Evolutionary conservation across 2,888 invertebrate genomes (phyloP).

Genomic region (Rhyacophila evoluta): DNA sequence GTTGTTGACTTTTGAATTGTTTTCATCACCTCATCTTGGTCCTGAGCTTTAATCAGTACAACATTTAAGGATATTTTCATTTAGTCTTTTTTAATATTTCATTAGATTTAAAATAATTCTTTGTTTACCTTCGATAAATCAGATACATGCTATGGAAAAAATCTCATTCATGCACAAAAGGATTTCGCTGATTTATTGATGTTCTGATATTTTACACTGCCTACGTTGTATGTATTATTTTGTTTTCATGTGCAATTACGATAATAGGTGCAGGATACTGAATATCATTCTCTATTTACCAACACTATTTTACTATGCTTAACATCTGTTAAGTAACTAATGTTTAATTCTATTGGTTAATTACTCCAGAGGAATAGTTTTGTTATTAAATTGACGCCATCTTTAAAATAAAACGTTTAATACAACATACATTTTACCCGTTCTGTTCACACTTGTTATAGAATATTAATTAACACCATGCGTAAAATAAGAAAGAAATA

Average conservation of each 20-base stretch:
- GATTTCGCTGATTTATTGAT: slow-evolving; percentile 26
- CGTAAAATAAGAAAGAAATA: not conserved
- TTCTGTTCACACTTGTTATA: not conserved
- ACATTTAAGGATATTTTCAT: no score
- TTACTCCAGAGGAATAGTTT: slow-evolving; percentile 17
- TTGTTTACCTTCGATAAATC: no score
- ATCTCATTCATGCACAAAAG: not conserved
- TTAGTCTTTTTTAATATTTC: no score
- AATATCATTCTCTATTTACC: slow-evolving; percentile 30
- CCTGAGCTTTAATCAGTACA: no score
- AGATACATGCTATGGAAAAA: no score
- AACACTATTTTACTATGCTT: slow-evolving; percentile 25
- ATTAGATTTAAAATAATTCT: no score
- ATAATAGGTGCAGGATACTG: slow-evolving; percentile 46
- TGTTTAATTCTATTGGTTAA: not conserved
- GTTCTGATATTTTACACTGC: slow-evolving; percentile 27
- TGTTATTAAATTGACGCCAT: slow-evolving; percentile 23
- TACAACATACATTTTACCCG: not conserved
- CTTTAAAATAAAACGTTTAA: not conserved
- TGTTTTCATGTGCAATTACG: slow-evolving; percentile 41
- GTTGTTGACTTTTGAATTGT: no score
- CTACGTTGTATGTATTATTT: not conserved
- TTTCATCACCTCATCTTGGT: no score
- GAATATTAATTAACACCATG: not conserved
- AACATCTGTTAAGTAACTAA: not conserved